Base-by-base conservation (phyloP, 2,797 vertebrate species). In the Chanos chanos region DNA sequence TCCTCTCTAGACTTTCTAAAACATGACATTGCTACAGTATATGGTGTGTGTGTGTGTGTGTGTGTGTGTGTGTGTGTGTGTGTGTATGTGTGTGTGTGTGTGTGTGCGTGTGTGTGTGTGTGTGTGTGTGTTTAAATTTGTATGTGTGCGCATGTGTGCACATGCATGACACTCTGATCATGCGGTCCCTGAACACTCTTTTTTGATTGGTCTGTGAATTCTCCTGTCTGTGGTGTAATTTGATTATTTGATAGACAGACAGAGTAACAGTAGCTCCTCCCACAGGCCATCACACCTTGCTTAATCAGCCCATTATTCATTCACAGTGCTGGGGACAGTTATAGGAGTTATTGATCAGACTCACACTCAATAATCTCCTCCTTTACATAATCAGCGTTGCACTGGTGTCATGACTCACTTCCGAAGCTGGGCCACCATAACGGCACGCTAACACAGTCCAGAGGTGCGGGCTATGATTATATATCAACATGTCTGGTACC, bases 191-290 rank as follows among this genome's bases (percentile, higher is more conserved):
- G 83, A 82, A 83, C 22, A n/a, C 55, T 78, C 77, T 72, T 73
- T 77, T 77, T 66, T 5, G 13, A 56, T 67, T 12, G 48, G 51
- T 48, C 8, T 7, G 12, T 64, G 68, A 72, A 51, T 36, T 68
- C 19, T 72, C 71, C 75, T 80, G 81, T 84, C 81, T 80, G 71
- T 72, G 78, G 77, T 85, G 81, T n/a, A n/a, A 85, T 84, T 82
- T 84, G 76, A 81, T 85, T 78, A 83, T 85, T 84, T 84, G 81
- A 85, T 80, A 78, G 80, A 85, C 81, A 80, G 72, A 70, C 79
- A 73, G 57, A 66, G 56, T 71, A 68, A 71, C 72, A 73, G 70
- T 67, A 48, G 53, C 56, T 71, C 57, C 77, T 83, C 74, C 74
- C 5, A 47, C 70, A 55, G 10, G 56, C 69, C 72, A 74, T 67